Conservation (phyloP, 2,888 invertebrate genomes). For the Lycia hirtaria region DNA sequence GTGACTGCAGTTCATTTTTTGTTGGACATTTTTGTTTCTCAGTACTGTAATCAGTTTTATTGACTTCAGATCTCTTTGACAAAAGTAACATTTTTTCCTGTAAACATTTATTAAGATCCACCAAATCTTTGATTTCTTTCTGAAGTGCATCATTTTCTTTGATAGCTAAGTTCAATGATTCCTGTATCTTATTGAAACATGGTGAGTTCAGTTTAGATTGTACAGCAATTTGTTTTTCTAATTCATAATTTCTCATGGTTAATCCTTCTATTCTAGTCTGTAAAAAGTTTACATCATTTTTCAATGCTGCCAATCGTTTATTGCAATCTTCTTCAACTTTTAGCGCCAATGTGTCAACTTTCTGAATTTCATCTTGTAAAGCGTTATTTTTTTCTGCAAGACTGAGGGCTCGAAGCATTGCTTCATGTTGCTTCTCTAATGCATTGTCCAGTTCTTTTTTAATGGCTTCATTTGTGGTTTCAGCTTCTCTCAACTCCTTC, state of each 20-base stretch:
- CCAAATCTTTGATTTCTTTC: conserved; percentile 76
- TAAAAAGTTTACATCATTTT: conserved; percentile 85
- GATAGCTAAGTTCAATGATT: conserved; percentile 55
- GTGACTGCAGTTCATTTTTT: conserved; percentile 68
- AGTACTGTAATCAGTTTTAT: conserved; percentile 42
- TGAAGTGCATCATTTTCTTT: conserved; percentile 76
- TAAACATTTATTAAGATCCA: conserved; percentile 78
- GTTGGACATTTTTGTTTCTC: conserved; percentile 60
- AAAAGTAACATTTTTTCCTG: conserved; percentile 72
- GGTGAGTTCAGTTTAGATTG: conserved; percentile 47
- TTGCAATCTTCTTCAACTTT: conserved; percentile 92
- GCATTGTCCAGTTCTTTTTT: conserved; percentile 82
- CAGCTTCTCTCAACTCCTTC: conserved; percentile 86
- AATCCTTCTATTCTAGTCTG: conserved; percentile 84
- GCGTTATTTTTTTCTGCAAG: conserved; percentile 90
- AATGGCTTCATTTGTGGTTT: conserved; percentile 82
- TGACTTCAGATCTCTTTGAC: conserved; percentile 53
- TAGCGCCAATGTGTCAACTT: conserved; percentile 90
- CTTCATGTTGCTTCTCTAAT: conserved; percentile 90
- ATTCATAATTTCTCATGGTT: conserved; percentile 71
- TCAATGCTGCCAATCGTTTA: conserved; percentile 86
- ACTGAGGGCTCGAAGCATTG: conserved; percentile 90
- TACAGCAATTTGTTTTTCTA: conserved; percentile 85
- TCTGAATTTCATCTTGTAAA: conserved; percentile 89
- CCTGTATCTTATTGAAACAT: conserved; percentile 50